These are phyloP conservation scores for Crambe crambe DNA, from an alignment of 37 sponge, comb jelly and placozoan species.

Conservation along the genomic window DNA sequence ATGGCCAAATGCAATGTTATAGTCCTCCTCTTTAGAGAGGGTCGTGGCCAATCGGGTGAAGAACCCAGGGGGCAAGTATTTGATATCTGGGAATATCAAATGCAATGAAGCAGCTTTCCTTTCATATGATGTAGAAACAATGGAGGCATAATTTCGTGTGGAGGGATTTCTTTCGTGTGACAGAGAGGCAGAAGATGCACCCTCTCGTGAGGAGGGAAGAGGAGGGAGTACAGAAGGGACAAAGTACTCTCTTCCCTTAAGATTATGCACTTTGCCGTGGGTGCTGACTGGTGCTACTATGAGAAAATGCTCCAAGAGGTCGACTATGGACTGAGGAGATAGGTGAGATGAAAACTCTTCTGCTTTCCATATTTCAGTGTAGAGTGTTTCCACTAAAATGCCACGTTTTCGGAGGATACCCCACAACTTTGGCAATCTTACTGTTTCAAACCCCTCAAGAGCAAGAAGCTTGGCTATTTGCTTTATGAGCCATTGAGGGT, in stretches of 20 bases:
- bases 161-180: too few species aligned
- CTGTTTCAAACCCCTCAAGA: slow-evolving; percentile 5
- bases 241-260: slow-evolving; percentile 21
- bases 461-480: slow-evolving; percentile 32
- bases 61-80: slow-evolving; percentile 51
- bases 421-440: slow-evolving; percentile 3
- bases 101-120: slow-evolving; percentile 32
- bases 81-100: slow-evolving; percentile 15
- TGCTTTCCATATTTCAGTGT: slow-evolving; percentile 25
- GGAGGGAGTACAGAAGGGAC: slow-evolving; percentile 21
- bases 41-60: slow-evolving; percentile 44
- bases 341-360: too few species aligned
- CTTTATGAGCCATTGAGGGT: slow-evolving; percentile 55
- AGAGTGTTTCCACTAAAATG: slow-evolving; percentile 39
- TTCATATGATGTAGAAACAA: background rate
- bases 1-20: slow-evolving; percentile 4
- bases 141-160: background rate
- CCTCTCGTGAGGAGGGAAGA: too few species aligned
- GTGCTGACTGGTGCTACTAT: slow-evolving; percentile 9
- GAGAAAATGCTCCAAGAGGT: slow-evolving; percentile 27
- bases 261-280: background rate
- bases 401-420: slow-evolving; percentile 22
- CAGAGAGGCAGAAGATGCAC: too few species aligned
- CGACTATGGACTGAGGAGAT: slow-evolving; percentile 30
- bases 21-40: background rate